Percentiles rank a stretch among this genome's conserved stretches.
These are phyloP conservation scores for Limnephilus marmoratus DNA, from an alignment of 2,888 invertebrate genomes.

Conservation along the genomic window DNA sequence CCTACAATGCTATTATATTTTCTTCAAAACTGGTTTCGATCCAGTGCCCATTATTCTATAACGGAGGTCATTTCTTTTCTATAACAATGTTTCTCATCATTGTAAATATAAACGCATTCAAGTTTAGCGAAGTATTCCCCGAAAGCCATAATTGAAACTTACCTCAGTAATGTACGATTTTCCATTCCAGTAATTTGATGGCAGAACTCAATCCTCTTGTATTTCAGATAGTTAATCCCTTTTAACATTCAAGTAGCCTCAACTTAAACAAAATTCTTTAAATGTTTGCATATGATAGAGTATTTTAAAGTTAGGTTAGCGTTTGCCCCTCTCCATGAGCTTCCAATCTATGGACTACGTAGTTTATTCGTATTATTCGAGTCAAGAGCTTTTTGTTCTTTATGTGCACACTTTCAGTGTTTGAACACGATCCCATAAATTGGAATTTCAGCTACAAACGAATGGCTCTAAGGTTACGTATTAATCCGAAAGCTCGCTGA, in stretches of 20 bases:
- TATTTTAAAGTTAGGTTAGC: constrained; percentile 9
- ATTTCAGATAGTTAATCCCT: not conserved
- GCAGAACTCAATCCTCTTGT: not conserved
- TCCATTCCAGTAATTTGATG: not conserved
- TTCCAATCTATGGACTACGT: constrained; percentile 22
- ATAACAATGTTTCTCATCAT: not conserved
- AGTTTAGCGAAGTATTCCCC: not conserved
- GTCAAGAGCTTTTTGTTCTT: constrained; percentile 51
- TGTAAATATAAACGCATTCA: not conserved
- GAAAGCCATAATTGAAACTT: not conserved
- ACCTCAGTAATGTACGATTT: not conserved
- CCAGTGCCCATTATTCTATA: too few species aligned
- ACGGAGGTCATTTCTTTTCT: too few species aligned
- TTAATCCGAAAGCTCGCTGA: not conserved
- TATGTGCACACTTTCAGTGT: constrained; percentile 57
- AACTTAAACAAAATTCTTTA: not conserved
- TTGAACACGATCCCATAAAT: constrained; percentile 62
- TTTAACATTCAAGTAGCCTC: not conserved
- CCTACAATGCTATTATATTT: too few species aligned
- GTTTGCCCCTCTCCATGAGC: not conserved
- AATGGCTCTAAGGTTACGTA: constrained; percentile 29
- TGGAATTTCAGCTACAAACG: constrained; percentile 62
- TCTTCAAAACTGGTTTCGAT: too few species aligned
- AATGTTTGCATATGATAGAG: constrained; percentile 11
- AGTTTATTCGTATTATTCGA: constrained; percentile 52